Base-by-base conservation (phyloP, 1,140 invertebrate species). In the Drosophila kurseongensis region DNA sequence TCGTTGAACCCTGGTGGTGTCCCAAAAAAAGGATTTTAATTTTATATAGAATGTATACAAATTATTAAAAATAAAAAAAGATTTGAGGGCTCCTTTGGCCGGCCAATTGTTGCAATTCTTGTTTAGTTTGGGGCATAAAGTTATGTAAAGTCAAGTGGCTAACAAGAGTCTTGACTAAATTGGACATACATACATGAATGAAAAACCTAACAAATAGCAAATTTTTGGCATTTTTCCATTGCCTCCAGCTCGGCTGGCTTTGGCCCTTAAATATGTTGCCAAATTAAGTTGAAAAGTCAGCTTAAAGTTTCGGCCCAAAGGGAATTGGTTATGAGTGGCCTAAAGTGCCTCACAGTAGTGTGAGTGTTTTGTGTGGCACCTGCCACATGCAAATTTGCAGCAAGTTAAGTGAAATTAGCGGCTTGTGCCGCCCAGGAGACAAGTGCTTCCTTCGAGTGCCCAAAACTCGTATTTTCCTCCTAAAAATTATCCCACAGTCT, bases 401-500 rank as follows among this genome's bases (percentile, higher is more conserved):
- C 36, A 52, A 67, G 61, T 60, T 69, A 61, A 77, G 75, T 60
- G 74, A 77, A 77, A 68, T 77, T 76, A 76, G 61, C 74, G 74
- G 74, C 73, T 54, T 58, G 38, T 44, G 68, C 48, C 45, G 41
- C 65, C 16, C 57, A 38, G 9, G 29, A 65, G 47, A 16, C 18
- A 51, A 42, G 61, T 65, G n/a, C 36, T 27, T 12, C 18, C 36
- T 27, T 14, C 41, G 14, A 42, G 56, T 50, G 36, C 27, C 50
- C 12, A 32, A 54, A 55, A 41, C 12, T 42, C 14, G 8, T n/a
- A 51, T 27, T 62, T 12, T 14, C 10, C 4, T 38, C 18, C 7
- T 27, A 4, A 16, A 44, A 16, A 18, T 41, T 62, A 1, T 27
- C 14, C 14, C 45, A 61, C 29, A 32, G 48, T 35, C 18, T 23